phyloP scores from a whole-genome alignment of 2,888 invertebrate genomes.

The Lobophora halterata region DNA sequence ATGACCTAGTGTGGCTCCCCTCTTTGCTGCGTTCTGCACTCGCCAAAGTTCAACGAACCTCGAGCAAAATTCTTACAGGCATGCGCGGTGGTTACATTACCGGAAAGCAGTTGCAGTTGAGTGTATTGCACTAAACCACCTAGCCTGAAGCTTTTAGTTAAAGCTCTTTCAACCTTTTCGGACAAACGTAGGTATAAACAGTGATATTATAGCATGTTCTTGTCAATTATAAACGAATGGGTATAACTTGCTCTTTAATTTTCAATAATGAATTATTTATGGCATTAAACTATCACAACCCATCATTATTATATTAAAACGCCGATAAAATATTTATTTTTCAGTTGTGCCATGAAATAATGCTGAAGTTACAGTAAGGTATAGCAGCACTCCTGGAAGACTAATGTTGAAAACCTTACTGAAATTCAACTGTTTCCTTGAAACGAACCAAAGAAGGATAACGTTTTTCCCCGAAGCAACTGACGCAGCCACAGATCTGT shows the following conservation, averaged over 20 bases:
- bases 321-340: too few relatives aligned
- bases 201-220: too few relatives aligned
- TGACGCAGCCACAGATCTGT: slow-evolving; percentile 13
- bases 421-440: slow-evolving; percentile 21
- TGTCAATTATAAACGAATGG: too few relatives aligned
- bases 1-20: slow-evolving; percentile 77
- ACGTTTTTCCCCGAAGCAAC: slow-evolving; percentile 15
- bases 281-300: too few relatives aligned
- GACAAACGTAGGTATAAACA: too few relatives aligned
- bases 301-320: too few relatives aligned
- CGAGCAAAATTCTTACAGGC: slow-evolving; percentile 76
- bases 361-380: too few relatives aligned
- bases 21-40: slow-evolving; percentile 75
- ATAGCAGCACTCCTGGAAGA: too few relatives aligned
- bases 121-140: slow-evolving; percentile 12
- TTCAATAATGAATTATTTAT: too few relatives aligned
- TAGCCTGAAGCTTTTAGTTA: neutral
- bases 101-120: slow-evolving; percentile 75
- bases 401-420: too few relatives aligned
- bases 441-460: slow-evolving; percentile 27
- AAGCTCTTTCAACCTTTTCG: slow-evolving; percentile 13
- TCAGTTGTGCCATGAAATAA: too few relatives aligned
- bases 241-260: too few relatives aligned
- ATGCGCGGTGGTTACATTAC: slow-evolving; percentile 77
- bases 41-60: slow-evolving; percentile 78